Evolutionary conservation across 2,888 invertebrate species (phyloP).

Genomic region (Drosophila peninsularis): DNA sequence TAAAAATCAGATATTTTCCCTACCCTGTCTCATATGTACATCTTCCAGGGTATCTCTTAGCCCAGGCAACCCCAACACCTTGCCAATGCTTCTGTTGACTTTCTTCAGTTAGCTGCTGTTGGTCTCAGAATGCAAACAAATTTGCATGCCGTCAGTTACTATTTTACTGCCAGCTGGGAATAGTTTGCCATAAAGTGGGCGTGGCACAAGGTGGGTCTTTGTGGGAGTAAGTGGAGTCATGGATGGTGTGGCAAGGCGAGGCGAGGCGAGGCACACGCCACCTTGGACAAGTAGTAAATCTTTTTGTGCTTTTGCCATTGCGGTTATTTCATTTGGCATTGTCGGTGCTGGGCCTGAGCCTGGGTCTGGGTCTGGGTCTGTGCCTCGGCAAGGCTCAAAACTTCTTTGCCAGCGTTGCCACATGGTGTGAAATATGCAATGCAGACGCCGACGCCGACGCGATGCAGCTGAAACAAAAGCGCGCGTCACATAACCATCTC

Average conservation of each 20-base stretch:
- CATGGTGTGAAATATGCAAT: conserved; percentile 79
- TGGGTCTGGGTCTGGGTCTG: background rate
- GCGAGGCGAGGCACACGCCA: too few relatives aligned
- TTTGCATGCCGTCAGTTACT: conserved; percentile 80
- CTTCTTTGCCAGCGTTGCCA: conserved; percentile 70
- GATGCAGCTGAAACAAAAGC: conserved; percentile 63
- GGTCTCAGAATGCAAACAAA: conserved; percentile 74
- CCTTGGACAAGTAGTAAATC: conserved; percentile 70
- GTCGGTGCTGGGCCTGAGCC: background rate
- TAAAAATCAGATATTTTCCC: too few relatives aligned
- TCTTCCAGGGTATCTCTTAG: conserved; percentile 41
- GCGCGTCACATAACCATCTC: conserved; percentile 61
- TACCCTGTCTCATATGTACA: too few relatives aligned
- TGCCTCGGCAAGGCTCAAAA: conserved; percentile 12
- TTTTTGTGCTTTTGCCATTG: conserved; percentile 69
- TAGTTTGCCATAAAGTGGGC: conserved; percentile 21
- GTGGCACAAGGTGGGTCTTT: background rate
- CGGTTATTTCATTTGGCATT: conserved; percentile 59
- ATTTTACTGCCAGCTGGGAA: conserved; percentile 79
- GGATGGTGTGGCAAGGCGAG: conserved; percentile 1
- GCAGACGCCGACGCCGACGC: conserved; percentile 17
- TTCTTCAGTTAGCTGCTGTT: conserved; percentile 43
- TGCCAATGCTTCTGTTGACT: conserved; percentile 30
- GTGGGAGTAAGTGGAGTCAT: conserved; percentile 11
- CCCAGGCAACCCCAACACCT: background rate